Evolutionary conservation across 2,888 invertebrate genomes (phyloP).

Genomic region (Agapostemon virescens): DNA sequence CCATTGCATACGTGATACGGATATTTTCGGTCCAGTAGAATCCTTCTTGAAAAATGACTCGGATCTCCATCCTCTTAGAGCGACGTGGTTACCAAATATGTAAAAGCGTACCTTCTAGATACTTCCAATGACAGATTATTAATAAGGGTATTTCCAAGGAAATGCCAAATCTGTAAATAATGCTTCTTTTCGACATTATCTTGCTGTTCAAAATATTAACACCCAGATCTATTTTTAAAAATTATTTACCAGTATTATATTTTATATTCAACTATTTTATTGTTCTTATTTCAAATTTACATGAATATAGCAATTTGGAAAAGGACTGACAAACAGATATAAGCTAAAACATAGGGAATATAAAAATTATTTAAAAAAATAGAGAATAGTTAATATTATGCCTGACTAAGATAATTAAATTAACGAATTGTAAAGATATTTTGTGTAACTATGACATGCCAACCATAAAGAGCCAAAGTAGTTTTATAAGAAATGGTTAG

Average conservation of each 20-base stretch:
- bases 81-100: neutral
- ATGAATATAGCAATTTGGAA: neutral
- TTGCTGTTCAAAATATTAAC: neutral
- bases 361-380: too few species aligned
- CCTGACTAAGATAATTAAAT: too few species aligned
- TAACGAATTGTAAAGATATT: too few species aligned
- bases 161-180: neutral
- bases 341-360: neutral
- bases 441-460: too few species aligned
- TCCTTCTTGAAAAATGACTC: neutral
- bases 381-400: too few species aligned
- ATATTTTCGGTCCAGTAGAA: neutral
- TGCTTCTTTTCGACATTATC: neutral
- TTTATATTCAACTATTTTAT: neutral
- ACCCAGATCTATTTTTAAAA: neutral
- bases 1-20: neutral
- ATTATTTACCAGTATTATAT: neutral
- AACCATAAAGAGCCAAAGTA: too few species aligned
- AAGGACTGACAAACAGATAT: neutral
- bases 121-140: neutral
- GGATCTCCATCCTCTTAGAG: neutral
- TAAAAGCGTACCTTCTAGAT: neutral
- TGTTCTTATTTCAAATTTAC: neutral
- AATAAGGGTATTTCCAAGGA: neutral
- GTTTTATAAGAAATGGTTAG: too few species aligned